Base-by-base conservation (phyloP, 2,797 vertebrate genomes). In the Microctenopoma steveboyesi region DNA sequence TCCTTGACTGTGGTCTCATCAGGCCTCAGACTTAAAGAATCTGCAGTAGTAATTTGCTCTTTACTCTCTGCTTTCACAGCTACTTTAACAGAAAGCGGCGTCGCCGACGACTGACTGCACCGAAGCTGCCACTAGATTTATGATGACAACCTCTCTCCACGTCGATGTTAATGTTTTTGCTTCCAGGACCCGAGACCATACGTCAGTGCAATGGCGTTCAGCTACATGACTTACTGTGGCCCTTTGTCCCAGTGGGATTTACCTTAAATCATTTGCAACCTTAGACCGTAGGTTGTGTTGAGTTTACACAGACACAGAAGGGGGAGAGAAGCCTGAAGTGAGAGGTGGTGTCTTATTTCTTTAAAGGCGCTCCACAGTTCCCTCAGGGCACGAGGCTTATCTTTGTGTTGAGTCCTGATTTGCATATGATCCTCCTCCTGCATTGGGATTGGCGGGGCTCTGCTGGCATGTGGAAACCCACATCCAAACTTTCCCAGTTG, bases 261-360 rank as follows among this genome's bases (percentile, higher is more conserved):
- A 65, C 73, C 35, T 49, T 7, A 39, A 60, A 33, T 33, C 64
- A 56, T 40, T 37, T 33, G 30, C 4, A 33, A 33, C 1, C 46
- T 43, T 60, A 53, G 30, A 9, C 67, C 67, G 53, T 56, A 65
- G 81, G 71, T 62, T 68, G 49, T 66, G 81, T 74, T 82, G 68
- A 86, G 49, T 78, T 74, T 66, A 60, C 54, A 45, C 73, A 79
- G 72, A 76, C 78, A 37, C 68, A 57, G 28, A 27, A 27, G 22
- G 45, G 51, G 43, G 22, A 48, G 37, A 37, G 14, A 52, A 27
- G 47, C 49, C 81, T 43, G 14, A 45, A 74, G 80, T 80, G 30
- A 54, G 77, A 63, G 57, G 58, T 4, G 58, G 86, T 89, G 80
- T 94, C 91, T 43, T 52, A 55, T 94, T 94, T 91, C 92, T 84